These are phyloP conservation scores for Bos javanicus DNA, from an alignment of 2,113 vertebrate species.

Conservation along the genomic window DNA sequence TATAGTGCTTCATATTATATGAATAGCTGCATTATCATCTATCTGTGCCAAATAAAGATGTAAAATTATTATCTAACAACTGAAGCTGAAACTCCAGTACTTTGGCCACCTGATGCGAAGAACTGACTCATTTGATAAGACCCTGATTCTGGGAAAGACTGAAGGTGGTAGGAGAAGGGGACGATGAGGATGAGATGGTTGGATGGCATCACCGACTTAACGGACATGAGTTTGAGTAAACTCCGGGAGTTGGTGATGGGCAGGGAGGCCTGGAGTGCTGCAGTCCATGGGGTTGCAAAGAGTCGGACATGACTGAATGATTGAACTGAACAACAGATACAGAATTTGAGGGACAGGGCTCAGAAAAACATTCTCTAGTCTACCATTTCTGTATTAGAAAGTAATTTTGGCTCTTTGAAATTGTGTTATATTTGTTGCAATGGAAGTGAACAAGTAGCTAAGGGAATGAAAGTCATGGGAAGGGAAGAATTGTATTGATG, in stretches of 20 bases:
- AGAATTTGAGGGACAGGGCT: background rate
- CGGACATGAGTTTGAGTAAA: no score
- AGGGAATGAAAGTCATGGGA: background rate
- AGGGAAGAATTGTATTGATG: background rate
- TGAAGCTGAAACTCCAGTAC: no score
- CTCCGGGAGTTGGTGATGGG: no score
- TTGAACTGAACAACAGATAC: background rate
- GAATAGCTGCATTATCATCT: background rate
- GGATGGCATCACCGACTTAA: no score
- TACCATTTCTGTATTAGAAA: background rate
- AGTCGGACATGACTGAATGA: background rate
- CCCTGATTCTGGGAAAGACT: no score
- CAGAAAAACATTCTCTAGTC: background rate
- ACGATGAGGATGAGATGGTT: no score
- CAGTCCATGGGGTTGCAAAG: no score
- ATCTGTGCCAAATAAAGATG: background rate
- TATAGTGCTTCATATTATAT: background rate
- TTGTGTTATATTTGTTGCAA: background rate
- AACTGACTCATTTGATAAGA: no score
- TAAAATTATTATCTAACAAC: background rate
- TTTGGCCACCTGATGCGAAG: no score
- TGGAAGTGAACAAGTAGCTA: background rate
- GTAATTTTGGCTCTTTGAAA: background rate
- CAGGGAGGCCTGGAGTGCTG: no score
- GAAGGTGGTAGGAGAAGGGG: no score